phyloP scores from a whole-genome alignment of 2,113 vertebrate species.

The Spea multiplicata region DNA sequence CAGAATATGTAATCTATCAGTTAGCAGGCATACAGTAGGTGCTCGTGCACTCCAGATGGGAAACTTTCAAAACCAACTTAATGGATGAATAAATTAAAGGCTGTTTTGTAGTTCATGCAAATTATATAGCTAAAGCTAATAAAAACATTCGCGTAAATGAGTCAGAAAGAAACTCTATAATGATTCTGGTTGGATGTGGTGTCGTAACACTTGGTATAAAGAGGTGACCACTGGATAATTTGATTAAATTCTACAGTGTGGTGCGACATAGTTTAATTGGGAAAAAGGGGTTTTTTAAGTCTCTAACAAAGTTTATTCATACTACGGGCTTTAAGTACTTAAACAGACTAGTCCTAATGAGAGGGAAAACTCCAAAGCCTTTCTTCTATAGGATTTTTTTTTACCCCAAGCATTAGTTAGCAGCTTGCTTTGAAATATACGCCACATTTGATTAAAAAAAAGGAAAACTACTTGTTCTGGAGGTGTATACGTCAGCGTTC shows the following conservation, averaged over 20 bases:
- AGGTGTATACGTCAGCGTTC: too few relatives aligned
- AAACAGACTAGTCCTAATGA: too few relatives aligned
- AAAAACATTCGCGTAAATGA: constrained; percentile 7
- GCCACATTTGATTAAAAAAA: too few relatives aligned
- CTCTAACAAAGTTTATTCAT: too few relatives aligned
- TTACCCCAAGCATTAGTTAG: too few relatives aligned
- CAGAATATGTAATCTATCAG: not conserved
- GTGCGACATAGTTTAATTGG: not conserved
- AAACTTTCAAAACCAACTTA: constrained; percentile 19
- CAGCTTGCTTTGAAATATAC: too few relatives aligned
- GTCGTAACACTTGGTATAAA: not conserved
- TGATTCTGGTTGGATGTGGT: constrained; percentile 1
- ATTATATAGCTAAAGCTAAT: constrained; percentile 10
- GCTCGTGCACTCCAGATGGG: constrained; percentile 10
- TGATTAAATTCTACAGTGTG: not conserved
- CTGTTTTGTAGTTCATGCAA: constrained; percentile 14
- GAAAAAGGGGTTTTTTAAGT: not conserved
- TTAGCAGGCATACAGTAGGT: constrained; percentile 8
- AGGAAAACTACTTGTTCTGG: too few relatives aligned
- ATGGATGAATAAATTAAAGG: constrained; percentile 8
- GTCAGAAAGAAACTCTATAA: constrained; percentile 15
- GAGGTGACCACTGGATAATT: not conserved
- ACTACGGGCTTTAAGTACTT: too few relatives aligned
- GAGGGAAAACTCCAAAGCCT: too few relatives aligned
- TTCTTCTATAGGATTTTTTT: too few relatives aligned